phyloP scores from a whole-genome alignment of 1,140 invertebrate genomes.

The Scylla paramamosain region DNA sequence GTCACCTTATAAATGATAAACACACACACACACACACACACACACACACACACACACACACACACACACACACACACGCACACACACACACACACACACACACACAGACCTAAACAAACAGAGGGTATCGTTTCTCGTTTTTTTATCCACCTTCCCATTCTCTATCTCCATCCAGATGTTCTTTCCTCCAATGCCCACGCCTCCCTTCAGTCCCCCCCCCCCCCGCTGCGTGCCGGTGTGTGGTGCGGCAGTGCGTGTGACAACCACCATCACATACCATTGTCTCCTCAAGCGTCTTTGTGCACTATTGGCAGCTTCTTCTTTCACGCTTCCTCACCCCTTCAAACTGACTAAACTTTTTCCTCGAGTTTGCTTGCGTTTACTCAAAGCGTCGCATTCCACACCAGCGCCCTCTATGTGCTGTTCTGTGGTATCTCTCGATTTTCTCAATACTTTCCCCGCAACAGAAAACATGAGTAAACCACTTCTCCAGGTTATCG shows the following conservation, averaged over 20 bases:
- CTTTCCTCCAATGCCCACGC: not conserved
- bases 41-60: not conserved
- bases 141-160: not conserved
- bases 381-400: not conserved
- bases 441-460: too few species aligned
- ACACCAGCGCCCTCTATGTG: not conserved
- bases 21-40: not conserved
- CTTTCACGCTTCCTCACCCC: not conserved
- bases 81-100: not conserved
- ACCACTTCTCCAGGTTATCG: too few species aligned
- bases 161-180: slow-evolving; percentile 1
- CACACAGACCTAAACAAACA: not conserved
- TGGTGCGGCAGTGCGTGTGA: not conserved
- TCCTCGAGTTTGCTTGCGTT: not conserved
- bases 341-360: slow-evolving; percentile 16
- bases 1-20: not conserved
- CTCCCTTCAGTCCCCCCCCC: not conserved
- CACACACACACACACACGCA: not conserved
- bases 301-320: not conserved
- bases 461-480: too few species aligned
- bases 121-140: not conserved
- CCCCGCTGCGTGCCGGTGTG: not conserved
- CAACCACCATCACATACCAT: not conserved
- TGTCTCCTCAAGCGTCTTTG: not conserved
- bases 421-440: not conserved